Evolutionary conservation across 2,888 invertebrate genomes (phyloP).

Genomic region (Callimorpha dominula): DNA sequence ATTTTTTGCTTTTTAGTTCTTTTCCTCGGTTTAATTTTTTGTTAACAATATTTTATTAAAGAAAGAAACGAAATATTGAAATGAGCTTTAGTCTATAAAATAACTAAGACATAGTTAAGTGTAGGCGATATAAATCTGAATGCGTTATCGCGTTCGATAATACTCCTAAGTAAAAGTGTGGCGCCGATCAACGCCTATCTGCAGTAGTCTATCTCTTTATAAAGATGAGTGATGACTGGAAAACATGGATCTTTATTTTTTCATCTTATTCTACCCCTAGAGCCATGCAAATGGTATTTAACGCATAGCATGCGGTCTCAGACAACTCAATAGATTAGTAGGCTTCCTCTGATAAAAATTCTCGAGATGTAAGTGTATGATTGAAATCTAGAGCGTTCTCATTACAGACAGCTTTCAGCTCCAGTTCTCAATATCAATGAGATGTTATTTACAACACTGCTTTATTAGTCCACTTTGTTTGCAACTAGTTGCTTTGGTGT

Average conservation of each 20-base stretch:
- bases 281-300: slow-evolving; percentile 76
- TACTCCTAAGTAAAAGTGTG: slow-evolving; percentile 76
- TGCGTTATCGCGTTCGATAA: slow-evolving; percentile 67
- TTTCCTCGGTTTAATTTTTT: too few species aligned
- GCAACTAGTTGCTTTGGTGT: slow-evolving; percentile 66
- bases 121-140: slow-evolving; percentile 73
- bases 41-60: too few species aligned
- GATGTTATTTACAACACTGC: slow-evolving; percentile 58
- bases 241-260: slow-evolving; percentile 49
- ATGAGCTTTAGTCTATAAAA: slow-evolving; percentile 17
- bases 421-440: slow-evolving; percentile 60
- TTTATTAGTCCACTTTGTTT: slow-evolving; percentile 53
- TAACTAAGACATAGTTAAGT: slow-evolving; percentile 58
- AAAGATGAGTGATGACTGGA: slow-evolving; percentile 72
- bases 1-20: too few species aligned
- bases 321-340: slow-evolving; percentile 67
- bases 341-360: slow-evolving; percentile 70
- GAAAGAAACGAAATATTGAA: neutral
- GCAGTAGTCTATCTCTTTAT: slow-evolving; percentile 66
- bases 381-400: slow-evolving; percentile 51
- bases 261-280: slow-evolving; percentile 61
- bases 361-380: slow-evolving; percentile 58
- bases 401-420: slow-evolving; percentile 65
- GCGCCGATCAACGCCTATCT: slow-evolving; percentile 73
- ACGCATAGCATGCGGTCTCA: slow-evolving; percentile 70